A percentile compares a stretch with the other conserved stretches of the same genome.
phyloP scores from a whole-genome alignment of 2,888 invertebrate genomes.

The Cerceris rybyensis region DNA sequence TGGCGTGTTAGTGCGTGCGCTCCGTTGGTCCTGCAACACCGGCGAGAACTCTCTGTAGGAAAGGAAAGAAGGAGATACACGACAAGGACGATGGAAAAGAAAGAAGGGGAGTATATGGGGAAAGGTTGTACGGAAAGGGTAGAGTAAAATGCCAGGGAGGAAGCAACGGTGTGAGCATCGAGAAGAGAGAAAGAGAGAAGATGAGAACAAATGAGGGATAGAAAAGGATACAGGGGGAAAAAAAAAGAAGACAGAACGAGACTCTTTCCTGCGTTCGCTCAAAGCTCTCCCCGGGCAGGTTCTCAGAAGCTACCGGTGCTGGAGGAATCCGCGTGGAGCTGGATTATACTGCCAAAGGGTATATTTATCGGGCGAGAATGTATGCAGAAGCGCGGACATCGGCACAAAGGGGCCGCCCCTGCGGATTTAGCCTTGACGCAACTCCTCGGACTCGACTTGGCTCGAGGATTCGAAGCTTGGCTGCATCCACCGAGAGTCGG shows the following conservation, averaged over 20 bases:
- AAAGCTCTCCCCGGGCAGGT: conserved; percentile 78
- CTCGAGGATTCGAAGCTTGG: conserved; percentile 60
- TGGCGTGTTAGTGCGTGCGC: conserved; percentile 47
- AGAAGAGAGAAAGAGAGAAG: conserved; percentile 23
- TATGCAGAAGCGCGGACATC: conserved; percentile 81
- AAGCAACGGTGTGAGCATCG: conserved; percentile 36
- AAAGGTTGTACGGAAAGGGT: conserved; percentile 55
- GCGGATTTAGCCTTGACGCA: conserved; percentile 79
- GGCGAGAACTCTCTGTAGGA: background rate
- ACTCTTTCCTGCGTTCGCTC: conserved; percentile 52
- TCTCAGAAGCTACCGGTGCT: conserved; percentile 82
- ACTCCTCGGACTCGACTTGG: conserved; percentile 68
- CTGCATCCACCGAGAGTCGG: conserved; percentile 34
- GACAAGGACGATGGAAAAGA: conserved; percentile 35
- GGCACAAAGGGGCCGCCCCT: conserved; percentile 80
- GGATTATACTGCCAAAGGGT: conserved; percentile 82
- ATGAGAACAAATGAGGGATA: conserved; percentile 49
- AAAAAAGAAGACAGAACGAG: conserved; percentile 22
- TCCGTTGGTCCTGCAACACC: conserved; percentile 36
- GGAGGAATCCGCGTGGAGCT: conserved; percentile 77
- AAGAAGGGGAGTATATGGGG: conserved; percentile 46
- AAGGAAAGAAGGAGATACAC: conserved; percentile 27
- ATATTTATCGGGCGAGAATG: conserved; percentile 82
- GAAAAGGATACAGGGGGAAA: conserved; percentile 12
- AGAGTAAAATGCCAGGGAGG: conserved; percentile 59